Evolutionary conservation across 2,888 invertebrate species (phyloP), one percentile per base, ranked within the genome.

Genomic region (Spodoptera picta): DNA sequence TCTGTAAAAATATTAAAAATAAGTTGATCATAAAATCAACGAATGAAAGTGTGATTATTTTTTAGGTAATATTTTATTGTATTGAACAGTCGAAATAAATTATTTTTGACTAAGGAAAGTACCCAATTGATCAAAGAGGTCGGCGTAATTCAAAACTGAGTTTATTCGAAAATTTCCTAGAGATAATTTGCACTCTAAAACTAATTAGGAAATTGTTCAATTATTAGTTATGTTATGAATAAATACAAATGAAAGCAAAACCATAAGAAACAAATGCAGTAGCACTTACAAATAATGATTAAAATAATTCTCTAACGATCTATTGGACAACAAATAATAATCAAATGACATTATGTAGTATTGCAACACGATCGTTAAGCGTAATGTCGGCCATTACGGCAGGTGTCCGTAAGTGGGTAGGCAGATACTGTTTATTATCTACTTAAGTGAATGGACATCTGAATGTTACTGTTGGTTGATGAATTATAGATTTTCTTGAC

Each of bases 301-400:
- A 50, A 27, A 27, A 27, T 62, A 56, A 59, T 56, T 44, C 42
- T 53, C 27, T 7, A 69, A 69, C 47, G 44, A 50, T 31, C 12
- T 4, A 6, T 45, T 47, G 63, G 69, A 66, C 59, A 62, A n/a
- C n/a, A n/a, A n/a, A 48, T 52, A 62, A 48, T 52, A 65, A 65
- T 64, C 55, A 59, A 65, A 69, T 59, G 51, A 43, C 56, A 56
- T 54, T 72, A 65, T 50, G 47, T 60, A 71, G 52, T 46, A 56
- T 73, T 75, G 65, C 65, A 73, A 65, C 55, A 69, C 43, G 9
- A 11, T 6, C 56, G 65, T 77, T 75, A 54, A n/a, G 51, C 43
- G 41, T 73, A 77, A 77, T 73, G 57, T 23, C 53, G 44, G 59
- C 23, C 59, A 76, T 76, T 62, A 62, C 57, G 1, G 65, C 75